These are phyloP conservation scores for Stylophora pistillata DNA, from an alignment of 64 coral and sea anemone species.

Conservation along the genomic window DNA sequence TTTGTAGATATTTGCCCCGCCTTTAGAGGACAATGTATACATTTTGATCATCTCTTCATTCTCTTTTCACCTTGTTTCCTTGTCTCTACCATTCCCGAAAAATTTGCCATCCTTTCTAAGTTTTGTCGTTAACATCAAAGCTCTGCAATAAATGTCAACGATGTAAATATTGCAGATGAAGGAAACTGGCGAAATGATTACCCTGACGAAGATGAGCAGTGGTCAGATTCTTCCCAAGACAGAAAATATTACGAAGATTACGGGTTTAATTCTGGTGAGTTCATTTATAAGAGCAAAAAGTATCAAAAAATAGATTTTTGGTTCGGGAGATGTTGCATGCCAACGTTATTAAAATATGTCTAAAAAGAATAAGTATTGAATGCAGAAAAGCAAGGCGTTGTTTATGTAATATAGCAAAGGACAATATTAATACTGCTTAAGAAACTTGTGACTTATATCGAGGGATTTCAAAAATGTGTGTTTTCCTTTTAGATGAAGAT, in stretches of 20 bases:
- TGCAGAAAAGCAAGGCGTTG: too few relatives aligned
- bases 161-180: conserved; percentile 27
- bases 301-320: neutral
- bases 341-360: neutral
- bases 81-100: too few relatives aligned
- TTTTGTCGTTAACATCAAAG: neutral
- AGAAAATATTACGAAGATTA: conserved; percentile 38
- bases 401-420: too few relatives aligned
- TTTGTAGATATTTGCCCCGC: too few relatives aligned
- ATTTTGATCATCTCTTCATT: too few relatives aligned
- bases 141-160: neutral
- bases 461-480: neutral
- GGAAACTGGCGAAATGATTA: conserved; percentile 72
- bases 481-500: conserved; percentile 5
- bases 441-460: neutral
- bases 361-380: too few relatives aligned
- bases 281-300: neutral
- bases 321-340: neutral
- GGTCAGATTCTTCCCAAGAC: conserved; percentile 38
- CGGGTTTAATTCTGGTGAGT: conserved; percentile 58
- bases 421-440: neutral
- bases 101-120: too few relatives aligned
- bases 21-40: too few relatives aligned
- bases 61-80: too few relatives aligned
- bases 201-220: conserved; percentile 43